Evolutionary conservation across 2,113 vertebrate genomes (phyloP).

Genomic region (Anarrhichthys ocellatus): DNA sequence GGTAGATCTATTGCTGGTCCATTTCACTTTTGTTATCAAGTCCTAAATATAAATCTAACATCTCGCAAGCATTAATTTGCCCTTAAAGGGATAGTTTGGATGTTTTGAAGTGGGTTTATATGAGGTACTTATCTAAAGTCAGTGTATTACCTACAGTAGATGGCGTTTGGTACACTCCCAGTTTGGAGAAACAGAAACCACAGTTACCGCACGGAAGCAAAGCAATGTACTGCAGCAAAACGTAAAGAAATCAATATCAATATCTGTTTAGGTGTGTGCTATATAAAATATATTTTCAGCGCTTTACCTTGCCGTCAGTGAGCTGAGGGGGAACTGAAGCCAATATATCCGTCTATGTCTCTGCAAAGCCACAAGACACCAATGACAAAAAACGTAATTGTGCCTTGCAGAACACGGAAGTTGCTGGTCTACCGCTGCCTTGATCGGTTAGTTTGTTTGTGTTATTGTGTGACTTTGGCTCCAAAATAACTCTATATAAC

Average conservation of each 20-base stretch:
- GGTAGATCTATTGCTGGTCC: slow-evolving; percentile 45
- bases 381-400: neutral
- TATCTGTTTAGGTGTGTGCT: no score
- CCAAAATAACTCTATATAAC: no score
- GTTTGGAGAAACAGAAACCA: neutral
- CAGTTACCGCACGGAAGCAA: neutral
- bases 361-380: neutral
- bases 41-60: neutral
- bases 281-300: no score
- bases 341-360: neutral
- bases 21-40: neutral
- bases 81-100: neutral
- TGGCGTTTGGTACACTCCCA: neutral
- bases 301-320: no score
- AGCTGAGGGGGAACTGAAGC: neutral
- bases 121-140: neutral
- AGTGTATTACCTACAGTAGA: neutral
- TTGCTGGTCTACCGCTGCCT: neutral
- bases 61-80: neutral
- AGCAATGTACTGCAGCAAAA: no score
- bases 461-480: neutral
- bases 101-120: neutral
- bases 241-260: no score
- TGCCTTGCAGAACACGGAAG: neutral
- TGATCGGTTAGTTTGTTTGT: neutral